These are phyloP conservation scores for Heliconius hermathena DNA, from an alignment of 1,140 invertebrate genomes.

Conservation along the genomic window DNA sequence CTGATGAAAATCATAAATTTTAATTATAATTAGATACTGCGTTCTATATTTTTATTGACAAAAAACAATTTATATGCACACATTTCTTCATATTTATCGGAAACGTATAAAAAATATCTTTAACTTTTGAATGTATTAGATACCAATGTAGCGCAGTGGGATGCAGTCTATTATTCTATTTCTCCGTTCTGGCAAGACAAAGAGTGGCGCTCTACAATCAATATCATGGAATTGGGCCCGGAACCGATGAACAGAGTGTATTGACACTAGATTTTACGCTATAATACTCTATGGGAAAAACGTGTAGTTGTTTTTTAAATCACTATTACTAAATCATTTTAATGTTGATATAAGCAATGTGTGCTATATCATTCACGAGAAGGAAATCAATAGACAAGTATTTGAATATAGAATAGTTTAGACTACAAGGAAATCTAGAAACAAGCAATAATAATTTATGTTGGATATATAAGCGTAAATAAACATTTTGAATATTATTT, in stretches of 20 bases:
- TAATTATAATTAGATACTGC: neutral
- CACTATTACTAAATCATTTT: neutral
- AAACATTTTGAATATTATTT: conserved; percentile 35
- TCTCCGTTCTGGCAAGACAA: too few relatives aligned
- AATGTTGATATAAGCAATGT: conserved; percentile 38
- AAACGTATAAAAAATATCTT: neutral
- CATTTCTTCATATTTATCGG: neutral
- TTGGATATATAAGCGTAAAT: conserved; percentile 39
- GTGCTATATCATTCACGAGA: conserved; percentile 66
- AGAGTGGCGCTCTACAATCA: too few relatives aligned
- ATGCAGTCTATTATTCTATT: too few relatives aligned
- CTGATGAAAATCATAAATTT: neutral
- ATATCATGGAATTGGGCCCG: too few relatives aligned
- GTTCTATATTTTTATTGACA: neutral
- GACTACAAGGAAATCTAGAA: conserved; percentile 45
- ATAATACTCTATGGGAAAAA: too few relatives aligned
- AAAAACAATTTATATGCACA: neutral
- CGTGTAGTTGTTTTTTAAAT: too few relatives aligned
- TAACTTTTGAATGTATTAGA: too few relatives aligned
- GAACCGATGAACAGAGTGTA: too few relatives aligned
- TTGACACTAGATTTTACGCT: too few relatives aligned
- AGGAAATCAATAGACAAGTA: conserved; percentile 58
- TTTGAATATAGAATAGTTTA: conserved; percentile 63
- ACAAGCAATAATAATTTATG: conserved; percentile 35
- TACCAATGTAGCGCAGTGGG: too few relatives aligned